These are phyloP conservation scores for Circaetus cinerascens DNA, from an alignment of 2,113 vertebrate genomes.

Conservation along the genomic window DNA sequence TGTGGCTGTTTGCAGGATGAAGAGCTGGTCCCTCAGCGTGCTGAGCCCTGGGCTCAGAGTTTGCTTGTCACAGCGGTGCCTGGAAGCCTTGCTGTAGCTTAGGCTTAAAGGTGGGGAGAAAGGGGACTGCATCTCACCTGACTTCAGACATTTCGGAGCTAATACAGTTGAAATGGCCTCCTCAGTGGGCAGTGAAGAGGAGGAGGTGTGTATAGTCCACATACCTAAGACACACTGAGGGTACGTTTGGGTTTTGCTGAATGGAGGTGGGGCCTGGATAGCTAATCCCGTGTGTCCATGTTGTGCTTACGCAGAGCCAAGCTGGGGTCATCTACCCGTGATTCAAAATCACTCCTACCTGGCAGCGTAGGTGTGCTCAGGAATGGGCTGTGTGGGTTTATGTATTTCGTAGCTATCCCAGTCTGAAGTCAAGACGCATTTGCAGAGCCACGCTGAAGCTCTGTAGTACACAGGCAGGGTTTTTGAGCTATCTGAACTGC, in stretches of 20 bases:
- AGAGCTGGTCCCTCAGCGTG: background rate
- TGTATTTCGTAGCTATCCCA: background rate
- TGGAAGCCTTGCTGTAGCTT: background rate
- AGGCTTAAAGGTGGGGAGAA: background rate
- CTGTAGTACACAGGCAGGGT: background rate
- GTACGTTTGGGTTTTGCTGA: background rate
- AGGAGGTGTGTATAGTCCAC: background rate
- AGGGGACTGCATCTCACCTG: background rate
- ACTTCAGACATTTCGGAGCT: background rate
- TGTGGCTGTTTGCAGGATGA: background rate
- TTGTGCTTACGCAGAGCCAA: background rate
- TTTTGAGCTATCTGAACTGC: background rate
- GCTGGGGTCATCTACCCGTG: fast-evolving
- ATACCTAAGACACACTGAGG: fast-evolving
- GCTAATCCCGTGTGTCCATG: background rate
- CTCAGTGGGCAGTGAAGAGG: background rate
- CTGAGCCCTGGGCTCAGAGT: background rate
- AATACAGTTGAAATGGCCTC: background rate
- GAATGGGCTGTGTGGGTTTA: background rate
- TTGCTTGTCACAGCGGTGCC: background rate
- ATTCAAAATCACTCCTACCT: background rate
- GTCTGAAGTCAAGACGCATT: background rate
- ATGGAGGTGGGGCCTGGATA: background rate
- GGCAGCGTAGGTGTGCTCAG: background rate
- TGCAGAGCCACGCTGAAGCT: background rate